Conservation (phyloP, 2,113 vertebrate species). For the Thryonomys swinderianus region DNA sequence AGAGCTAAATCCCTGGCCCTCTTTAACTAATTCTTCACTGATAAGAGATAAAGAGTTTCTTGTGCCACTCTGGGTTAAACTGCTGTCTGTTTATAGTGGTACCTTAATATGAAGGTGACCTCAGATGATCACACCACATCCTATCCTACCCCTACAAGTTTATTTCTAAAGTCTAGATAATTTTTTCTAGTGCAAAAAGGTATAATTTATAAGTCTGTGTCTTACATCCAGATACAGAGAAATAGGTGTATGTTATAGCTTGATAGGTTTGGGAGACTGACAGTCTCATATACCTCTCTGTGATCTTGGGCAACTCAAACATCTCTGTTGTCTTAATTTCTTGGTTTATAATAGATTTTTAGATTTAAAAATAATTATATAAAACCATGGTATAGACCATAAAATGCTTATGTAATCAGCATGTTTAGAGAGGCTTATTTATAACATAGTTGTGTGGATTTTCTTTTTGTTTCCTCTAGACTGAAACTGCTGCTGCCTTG, state of each 20-base stretch:
- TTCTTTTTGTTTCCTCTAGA: slow-evolving; percentile 82
- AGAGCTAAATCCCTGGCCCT: too few species aligned
- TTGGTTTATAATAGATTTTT: slow-evolving; percentile 28
- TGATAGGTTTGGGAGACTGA: not conserved
- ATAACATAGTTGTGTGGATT: not conserved
- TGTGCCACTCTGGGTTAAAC: slow-evolving; percentile 12
- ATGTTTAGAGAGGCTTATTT: not conserved
- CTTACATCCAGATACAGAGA: not conserved
- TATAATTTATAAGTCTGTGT: not conserved
- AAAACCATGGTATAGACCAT: not conserved
- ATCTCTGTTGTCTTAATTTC: slow-evolving; percentile 15
- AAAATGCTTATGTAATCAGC: not conserved
- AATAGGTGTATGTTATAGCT: not conserved
- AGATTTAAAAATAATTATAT: slow-evolving; percentile 29
- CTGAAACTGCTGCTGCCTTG: slow-evolving; percentile 97
- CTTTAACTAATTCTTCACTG: slow-evolving; percentile 32
- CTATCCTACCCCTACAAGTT: not conserved
- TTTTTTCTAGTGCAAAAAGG: not conserved
- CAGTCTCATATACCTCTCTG: not conserved
- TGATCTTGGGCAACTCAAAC: not conserved
- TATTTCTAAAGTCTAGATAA: slow-evolving; percentile 1
- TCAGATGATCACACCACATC: not conserved
- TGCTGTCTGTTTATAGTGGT: not conserved
- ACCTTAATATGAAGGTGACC: not conserved
- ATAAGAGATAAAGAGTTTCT: not conserved